A percentile compares a stretch with the other conserved stretches of the same genome.
Evolutionary conservation across 2,888 invertebrate species (phyloP).

Genomic region (Ryuthela nishihirai): DNA sequence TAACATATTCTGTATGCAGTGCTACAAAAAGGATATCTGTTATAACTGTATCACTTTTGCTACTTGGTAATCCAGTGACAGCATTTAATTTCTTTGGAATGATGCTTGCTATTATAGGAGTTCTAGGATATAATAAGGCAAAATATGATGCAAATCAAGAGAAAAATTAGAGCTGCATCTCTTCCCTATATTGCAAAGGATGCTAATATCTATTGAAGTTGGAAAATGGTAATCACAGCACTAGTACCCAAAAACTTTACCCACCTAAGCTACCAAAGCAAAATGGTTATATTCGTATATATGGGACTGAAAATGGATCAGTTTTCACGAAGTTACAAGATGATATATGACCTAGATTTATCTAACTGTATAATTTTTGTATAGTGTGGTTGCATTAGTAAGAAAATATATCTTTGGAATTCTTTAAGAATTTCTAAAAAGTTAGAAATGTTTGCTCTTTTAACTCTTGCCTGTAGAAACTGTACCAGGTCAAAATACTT

Average conservation of each 20-base stretch:
- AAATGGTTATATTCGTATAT: constrained; percentile 28
- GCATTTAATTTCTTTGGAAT: constrained; percentile 81
- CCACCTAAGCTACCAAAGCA: constrained; percentile 24
- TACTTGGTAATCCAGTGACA: constrained; percentile 88
- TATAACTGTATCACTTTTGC: constrained; percentile 76
- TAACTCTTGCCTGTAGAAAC: no score
- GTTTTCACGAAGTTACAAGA: no score
- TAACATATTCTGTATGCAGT: constrained; percentile 93
- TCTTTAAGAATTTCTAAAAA: no score
- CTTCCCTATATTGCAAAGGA: constrained; percentile 57
- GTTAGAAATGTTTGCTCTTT: no score
- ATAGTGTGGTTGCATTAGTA: no score
- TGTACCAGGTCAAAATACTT: no score
- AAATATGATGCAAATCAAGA: constrained; percentile 64
- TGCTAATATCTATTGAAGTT: constrained; percentile 26
- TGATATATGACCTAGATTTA: no score
- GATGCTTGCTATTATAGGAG: constrained; percentile 83
- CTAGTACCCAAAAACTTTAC: constrained; percentile 9
- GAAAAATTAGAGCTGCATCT: constrained; percentile 55
- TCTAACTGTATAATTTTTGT: no score
- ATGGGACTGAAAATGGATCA: constrained; percentile 29
- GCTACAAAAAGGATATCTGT: constrained; percentile 91
- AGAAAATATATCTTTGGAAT: no score
- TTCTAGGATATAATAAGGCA: constrained; percentile 84
- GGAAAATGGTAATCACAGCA: constrained; percentile 4